Conservation (phyloP, 2,888 invertebrate genomes). For the Cosmia trapezina region DNA sequence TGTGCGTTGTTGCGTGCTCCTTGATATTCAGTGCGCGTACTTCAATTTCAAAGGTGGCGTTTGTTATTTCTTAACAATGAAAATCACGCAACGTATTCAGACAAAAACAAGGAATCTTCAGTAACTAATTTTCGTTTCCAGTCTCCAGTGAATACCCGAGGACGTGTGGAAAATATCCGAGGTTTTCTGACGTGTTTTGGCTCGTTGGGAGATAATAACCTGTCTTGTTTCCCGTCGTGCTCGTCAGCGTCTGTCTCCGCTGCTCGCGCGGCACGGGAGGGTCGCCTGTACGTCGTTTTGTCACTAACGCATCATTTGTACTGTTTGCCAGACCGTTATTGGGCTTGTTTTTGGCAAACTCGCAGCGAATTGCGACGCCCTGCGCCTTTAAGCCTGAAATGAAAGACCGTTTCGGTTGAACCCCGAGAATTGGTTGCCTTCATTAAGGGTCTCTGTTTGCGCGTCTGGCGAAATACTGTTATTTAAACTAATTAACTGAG, state of each 20-base stretch:
- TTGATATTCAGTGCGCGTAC: slow-evolving; percentile 84
- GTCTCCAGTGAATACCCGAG: slow-evolving; percentile 88
- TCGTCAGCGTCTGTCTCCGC: slow-evolving; percentile 80
- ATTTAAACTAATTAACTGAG: slow-evolving; percentile 88
- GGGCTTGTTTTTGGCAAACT: slow-evolving; percentile 89
- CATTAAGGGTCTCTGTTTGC: slow-evolving; percentile 88
- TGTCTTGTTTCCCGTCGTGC: slow-evolving; percentile 87
- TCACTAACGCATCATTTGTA: slow-evolving; percentile 89
- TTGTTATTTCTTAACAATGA: slow-evolving; percentile 89
- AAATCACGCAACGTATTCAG: slow-evolving; percentile 88
- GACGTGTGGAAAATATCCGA: slow-evolving; percentile 90
- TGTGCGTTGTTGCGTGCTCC: slow-evolving; percentile 73
- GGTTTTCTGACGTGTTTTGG: slow-evolving; percentile 84
- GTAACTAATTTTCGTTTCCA: slow-evolving; percentile 89
- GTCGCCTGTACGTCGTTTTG: slow-evolving; percentile 81
- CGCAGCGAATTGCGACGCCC: slow-evolving; percentile 82
- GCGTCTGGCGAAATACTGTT: slow-evolving; percentile 88
- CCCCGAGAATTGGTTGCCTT: slow-evolving; percentile 85
- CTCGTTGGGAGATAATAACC: slow-evolving; percentile 88
- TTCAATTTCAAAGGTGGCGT: slow-evolving; percentile 88
- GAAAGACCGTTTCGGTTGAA: slow-evolving; percentile 85
- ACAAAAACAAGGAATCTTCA: slow-evolving; percentile 87
- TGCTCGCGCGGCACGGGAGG: slow-evolving; percentile 71
- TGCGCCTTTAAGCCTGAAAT: slow-evolving; percentile 82
- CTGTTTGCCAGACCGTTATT: slow-evolving; percentile 89